Conservation (phyloP, 2,888 invertebrate genomes). For the Timema cristinae region DNA sequence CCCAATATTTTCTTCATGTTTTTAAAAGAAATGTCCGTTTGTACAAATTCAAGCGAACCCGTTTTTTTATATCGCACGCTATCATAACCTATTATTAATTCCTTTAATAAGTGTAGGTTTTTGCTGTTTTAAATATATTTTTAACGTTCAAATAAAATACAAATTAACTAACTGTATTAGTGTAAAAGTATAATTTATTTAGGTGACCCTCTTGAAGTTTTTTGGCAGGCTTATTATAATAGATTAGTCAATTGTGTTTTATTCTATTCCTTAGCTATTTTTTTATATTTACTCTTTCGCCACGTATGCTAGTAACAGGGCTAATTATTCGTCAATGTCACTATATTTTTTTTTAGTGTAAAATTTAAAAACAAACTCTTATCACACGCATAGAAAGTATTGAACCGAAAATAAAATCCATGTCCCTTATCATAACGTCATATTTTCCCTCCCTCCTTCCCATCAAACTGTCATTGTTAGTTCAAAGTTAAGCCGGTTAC, state of each 20-base stretch:
- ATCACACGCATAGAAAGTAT: background rate
- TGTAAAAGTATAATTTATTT: too few relatives aligned
- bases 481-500: background rate
- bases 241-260: too few relatives aligned
- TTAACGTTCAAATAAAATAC: too few relatives aligned
- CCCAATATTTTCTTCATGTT: conserved; percentile 10
- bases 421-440: background rate
- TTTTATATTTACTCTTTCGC: too few relatives aligned
- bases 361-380: background rate
- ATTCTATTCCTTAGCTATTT: too few relatives aligned
- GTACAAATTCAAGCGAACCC: background rate
- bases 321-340: conserved; percentile 3
- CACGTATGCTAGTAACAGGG: too few relatives aligned
- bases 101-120: too few relatives aligned
- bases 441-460: background rate
- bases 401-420: background rate
- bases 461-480: background rate
- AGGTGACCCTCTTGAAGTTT: too few relatives aligned
- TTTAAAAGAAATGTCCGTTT: background rate
- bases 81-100: too few relatives aligned
- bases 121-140: too few relatives aligned
- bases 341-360: background rate
- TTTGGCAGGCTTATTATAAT: too few relatives aligned
- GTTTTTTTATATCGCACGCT: background rate
- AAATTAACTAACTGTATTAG: too few relatives aligned